Evolutionary conservation across 2,113 vertebrate species (phyloP), one percentile per base, ranked within the genome.

Genomic region (Phrynocephalus versicolor): DNA sequence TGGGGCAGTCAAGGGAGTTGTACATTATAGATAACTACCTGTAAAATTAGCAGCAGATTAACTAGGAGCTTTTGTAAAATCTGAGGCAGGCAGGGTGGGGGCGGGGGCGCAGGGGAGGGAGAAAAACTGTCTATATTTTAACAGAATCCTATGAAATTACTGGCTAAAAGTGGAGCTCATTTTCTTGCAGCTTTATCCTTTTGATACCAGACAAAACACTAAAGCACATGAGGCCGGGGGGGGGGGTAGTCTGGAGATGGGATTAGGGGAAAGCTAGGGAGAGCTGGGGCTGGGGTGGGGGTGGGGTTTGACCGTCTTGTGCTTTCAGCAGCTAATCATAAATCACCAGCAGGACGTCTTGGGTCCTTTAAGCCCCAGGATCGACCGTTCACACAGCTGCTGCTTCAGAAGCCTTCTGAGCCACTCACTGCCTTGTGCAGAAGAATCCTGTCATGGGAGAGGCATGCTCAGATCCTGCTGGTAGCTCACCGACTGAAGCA

Each of bases 21-120:
- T 94, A 94, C 89, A 89, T 88, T 95, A 87, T 73, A 91, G 93
- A 93, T 93, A 93, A 94, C 91, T 94, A 89, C 93, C 87, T 94
- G 93, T 93, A 94, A 94, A 94, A 91, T 88, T 94, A 94, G 92
- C 92, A 94, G 87, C 93, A 96, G 94, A 95, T 95, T 93, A 95
- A 93, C 88, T 93, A 95, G 94, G 94, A 88, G 89, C 95, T 96
- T 96, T 96, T 96, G 92, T 96, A 96, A 78, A 95, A 95, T 92
- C 72, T 96, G 96, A 95, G 90, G 81, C 19, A 27, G 33, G 81
- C 15, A 30, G 37, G 39, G 90, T 89, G 21, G 3, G 90, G 91
- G 57, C 4, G 33, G 45, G 57, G 6, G 10, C 16, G 64, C 23
- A 64, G 27, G 27, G 89, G 88, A 19, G 9, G 90, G 90, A 94